Conservation (phyloP, 2,888 invertebrate species). For the Lithophane leautieri region DNA sequence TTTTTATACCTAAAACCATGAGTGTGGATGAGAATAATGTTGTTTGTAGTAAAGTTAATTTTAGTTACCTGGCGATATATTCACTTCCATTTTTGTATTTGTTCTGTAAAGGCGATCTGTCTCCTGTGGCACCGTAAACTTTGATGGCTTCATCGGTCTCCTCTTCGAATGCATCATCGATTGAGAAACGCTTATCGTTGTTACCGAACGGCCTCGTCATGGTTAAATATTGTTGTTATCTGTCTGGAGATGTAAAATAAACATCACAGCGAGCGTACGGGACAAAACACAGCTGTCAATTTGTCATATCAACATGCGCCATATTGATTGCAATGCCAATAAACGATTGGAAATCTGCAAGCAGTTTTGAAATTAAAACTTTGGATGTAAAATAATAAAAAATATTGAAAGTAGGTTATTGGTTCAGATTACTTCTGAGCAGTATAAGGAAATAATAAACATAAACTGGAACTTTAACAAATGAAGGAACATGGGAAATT, state of each 20-base stretch:
- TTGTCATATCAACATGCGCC: conserved; percentile 87
- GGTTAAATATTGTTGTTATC: conserved; percentile 75
- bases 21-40: conserved; percentile 7
- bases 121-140: conserved; percentile 94
- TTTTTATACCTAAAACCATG: conserved; percentile 18
- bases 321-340: conserved; percentile 78
- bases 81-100: conserved; percentile 87
- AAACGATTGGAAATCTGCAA: conserved; percentile 45
- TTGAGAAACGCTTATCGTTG: conserved; percentile 93
- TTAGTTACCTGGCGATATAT: conserved; percentile 81
- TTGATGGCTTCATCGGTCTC: conserved; percentile 96
- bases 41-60: conserved; percentile 16
- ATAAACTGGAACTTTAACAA: no score
- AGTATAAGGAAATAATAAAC: background rate
- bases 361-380: conserved; percentile 38
- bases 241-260: conserved; percentile 80
- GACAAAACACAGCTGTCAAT: conserved; percentile 89
- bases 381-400: background rate
- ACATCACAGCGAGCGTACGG: conserved; percentile 82
- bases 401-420: background rate
- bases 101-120: conserved; percentile 92
- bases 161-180: conserved; percentile 96
- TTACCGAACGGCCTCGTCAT: conserved; percentile 89
- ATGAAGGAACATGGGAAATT: background rate
- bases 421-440: background rate